Evolutionary conservation across 2,888 invertebrate species (phyloP).

Genomic region (Scrobipalpa atriplicella): DNA sequence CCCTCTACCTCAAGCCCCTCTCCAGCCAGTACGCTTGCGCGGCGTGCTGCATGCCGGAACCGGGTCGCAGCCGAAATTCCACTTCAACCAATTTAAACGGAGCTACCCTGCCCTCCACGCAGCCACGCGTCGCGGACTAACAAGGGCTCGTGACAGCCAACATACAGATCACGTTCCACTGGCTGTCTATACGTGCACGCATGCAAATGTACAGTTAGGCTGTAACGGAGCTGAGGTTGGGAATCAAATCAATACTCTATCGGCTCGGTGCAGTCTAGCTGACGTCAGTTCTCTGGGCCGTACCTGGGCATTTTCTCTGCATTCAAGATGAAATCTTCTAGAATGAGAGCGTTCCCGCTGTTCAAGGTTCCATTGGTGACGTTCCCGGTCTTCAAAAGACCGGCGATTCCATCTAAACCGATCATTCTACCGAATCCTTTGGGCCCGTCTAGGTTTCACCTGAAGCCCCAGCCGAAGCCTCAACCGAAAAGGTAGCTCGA

Average conservation of each 20-base stretch:
- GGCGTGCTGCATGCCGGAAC: conserved; percentile 79
- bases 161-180: conserved; percentile 49
- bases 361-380: conserved; percentile 4
- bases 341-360: background rate
- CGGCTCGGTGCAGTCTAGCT: conserved; percentile 34
- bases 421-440: background rate
- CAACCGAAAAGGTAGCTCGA: conserved; percentile 12
- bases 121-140: conserved; percentile 30
- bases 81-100: conserved; percentile 53
- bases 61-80: conserved; percentile 78
- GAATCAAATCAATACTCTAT: conserved; percentile 71
- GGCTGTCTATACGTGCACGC: conserved; percentile 73
- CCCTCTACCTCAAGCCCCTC: conserved; percentile 47
- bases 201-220: conserved; percentile 81
- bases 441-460: background rate
- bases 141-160: conserved; percentile 35
- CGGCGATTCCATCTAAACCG: background rate
- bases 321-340: conserved; percentile 11
- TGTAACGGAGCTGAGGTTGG: conserved; percentile 63
- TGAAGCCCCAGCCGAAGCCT: conserved; percentile 5
- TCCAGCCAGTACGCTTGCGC: conserved; percentile 72
- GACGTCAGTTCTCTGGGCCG: conserved; percentile 27
- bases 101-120: conserved; percentile 54
- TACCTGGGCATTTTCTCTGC: conserved; percentile 8
- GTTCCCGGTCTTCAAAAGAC: conserved; percentile 11